phyloP scores from a whole-genome alignment of 2,888 invertebrate species.

The Hypercompe scribonia region DNA sequence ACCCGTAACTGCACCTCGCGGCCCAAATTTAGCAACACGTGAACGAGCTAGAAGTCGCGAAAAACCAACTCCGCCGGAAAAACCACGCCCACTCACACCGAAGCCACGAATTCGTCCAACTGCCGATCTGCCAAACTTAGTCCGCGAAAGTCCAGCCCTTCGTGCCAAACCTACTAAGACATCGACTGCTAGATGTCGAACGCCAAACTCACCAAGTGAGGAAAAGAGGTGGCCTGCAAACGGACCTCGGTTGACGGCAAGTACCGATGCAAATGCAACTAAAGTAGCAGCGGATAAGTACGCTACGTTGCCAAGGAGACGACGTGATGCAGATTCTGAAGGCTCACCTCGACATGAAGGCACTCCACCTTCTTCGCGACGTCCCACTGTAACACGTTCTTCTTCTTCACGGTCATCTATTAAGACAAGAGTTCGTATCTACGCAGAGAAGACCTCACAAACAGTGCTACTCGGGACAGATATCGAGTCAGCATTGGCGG shows the following conservation, averaged over 20 bases:
- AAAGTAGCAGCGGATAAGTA: constrained; percentile 89
- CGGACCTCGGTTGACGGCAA: constrained; percentile 73
- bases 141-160: constrained; percentile 80
- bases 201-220: constrained; percentile 89
- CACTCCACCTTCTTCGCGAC: constrained; percentile 71
- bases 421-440: constrained; percentile 88
- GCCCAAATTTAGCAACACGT: constrained; percentile 83
- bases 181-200: constrained; percentile 87
- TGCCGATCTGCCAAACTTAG: constrained; percentile 83
- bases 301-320: constrained; percentile 91
- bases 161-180: constrained; percentile 84
- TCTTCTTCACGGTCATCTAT: constrained; percentile 74
- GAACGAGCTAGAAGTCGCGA: constrained; percentile 88
- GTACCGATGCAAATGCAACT: constrained; percentile 70
- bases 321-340: constrained; percentile 89
- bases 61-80: constrained; percentile 83
- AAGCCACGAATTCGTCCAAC: constrained; percentile 82
- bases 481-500: constrained; percentile 90
- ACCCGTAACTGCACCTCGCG: constrained; percentile 81
- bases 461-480: constrained; percentile 91
- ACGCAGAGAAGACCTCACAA: constrained; percentile 92
- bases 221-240: constrained; percentile 90
- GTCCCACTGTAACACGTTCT: constrained; percentile 77
- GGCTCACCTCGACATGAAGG: constrained; percentile 81
- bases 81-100: constrained; percentile 79